Evolutionary conservation across 2,888 invertebrate species (phyloP), one percentile per base, ranked within the genome.

Genomic region (Eubasilissa splendida): DNA sequence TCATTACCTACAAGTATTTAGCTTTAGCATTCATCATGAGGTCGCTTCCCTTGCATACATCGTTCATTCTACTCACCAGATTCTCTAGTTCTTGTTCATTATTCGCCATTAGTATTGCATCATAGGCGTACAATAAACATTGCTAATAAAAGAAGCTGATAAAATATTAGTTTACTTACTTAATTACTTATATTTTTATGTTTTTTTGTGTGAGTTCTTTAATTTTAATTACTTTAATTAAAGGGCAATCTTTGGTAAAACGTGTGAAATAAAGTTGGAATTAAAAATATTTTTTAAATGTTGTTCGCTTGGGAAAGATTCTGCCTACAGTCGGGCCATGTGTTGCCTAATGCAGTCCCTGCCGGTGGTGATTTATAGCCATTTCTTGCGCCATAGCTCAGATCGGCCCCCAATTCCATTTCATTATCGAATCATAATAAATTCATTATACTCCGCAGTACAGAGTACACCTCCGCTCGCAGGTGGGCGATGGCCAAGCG

Each of bases 381-480:
- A 22, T 22, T 22, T n/a, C 50, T 12, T 50, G 66, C 42, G 66
- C 60, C 22, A 42, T 33, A 10, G 66, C 66, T 66, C 33, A 42
- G 66, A 66, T 66, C 66, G 50, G 66, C 22, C 66, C 50, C 66
- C 33, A 66, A 66, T 66, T 66, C 66, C 42, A 42, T 66, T 42
- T 66, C 66, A 63, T 63, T 63, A 63, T 63, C 66, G 33, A 66
- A 66, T 66, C 66, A 66, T 33, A 66, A 66, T 66, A 66, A 66
- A 66, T 66, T 42, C 66, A 42, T 66, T 66, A 66, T 42, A 50
- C 66, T 66, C 33, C n/a, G 66, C 60, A 63, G 60, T 63, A 63
- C 22, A 22, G 22, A 22, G 22, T 22, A 22, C 60, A 63, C 60
- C 60, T 63, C 60, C 60, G 60, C 60, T 63, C 33, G 60, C 60